Evolutionary conservation across 1,140 invertebrate species (phyloP).

Genomic region (Copidosoma floridanum): DNA sequence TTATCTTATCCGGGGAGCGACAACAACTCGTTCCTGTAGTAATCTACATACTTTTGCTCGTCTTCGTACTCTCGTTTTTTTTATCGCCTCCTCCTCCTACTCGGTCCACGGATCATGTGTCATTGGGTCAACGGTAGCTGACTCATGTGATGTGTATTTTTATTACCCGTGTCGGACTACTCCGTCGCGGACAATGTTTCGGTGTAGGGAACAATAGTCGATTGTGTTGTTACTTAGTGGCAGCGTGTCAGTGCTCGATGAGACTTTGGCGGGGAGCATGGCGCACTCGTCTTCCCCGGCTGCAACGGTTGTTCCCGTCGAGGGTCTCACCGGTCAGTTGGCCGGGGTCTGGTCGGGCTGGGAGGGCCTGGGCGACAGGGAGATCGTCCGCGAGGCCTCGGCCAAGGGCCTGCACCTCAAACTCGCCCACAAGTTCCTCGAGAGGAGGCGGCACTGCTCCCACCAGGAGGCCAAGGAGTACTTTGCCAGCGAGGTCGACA

Average conservation of each 20-base stretch:
- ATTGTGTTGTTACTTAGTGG: not conserved
- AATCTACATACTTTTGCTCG: no score
- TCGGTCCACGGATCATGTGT: no score
- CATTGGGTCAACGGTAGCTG: no score
- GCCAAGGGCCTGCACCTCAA: conserved; percentile 64
- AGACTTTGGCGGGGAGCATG: conserved; percentile 17
- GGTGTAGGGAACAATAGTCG: not conserved
- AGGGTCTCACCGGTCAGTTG: conserved; percentile 38
- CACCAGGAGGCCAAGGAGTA: conserved; percentile 56
- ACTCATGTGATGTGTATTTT: no score
- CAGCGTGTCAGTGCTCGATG: conserved; percentile 6
- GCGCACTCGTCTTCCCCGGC: conserved; percentile 31
- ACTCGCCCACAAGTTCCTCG: conserved; percentile 61
- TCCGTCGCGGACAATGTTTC: not conserved
- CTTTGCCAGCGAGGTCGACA: conserved; percentile 57
- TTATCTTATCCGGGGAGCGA: no score
- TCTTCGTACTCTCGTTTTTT: no score
- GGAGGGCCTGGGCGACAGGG: conserved; percentile 58
- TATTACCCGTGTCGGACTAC: no score
- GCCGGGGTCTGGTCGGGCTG: conserved; percentile 60
- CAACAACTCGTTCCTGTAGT: no score
- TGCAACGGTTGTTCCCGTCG: conserved; percentile 34
- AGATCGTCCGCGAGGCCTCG: conserved; percentile 66
- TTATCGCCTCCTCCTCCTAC: no score
- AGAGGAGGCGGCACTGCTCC: conserved; percentile 57